phyloP scores from a whole-genome alignment of 1,140 invertebrate species.

The Scylla paramamosain region DNA sequence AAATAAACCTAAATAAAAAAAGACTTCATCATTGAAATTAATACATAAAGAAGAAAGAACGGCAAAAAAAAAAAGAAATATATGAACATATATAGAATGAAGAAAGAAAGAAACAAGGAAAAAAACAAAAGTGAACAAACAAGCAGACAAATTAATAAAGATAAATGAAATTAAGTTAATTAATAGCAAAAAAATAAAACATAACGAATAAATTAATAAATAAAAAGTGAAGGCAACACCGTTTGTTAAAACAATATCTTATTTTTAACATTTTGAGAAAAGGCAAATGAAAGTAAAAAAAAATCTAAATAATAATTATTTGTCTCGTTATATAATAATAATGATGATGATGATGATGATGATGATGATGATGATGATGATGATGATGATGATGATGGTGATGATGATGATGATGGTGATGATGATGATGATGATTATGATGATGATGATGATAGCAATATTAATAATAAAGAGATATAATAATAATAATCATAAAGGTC shows the following conservation, averaged over 20 bases:
- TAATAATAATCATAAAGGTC: no score
- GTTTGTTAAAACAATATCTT: neutral
- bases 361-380: conserved; percentile 22
- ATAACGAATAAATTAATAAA: neutral
- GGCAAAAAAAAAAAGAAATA: no score
- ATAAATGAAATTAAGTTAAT: no score
- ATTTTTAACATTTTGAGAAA: neutral
- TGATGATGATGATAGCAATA: neutral
- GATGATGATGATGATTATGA: neutral
- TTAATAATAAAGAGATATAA: neutral
- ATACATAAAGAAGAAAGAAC: no score
- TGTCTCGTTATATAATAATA: neutral
- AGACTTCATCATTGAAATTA: no score
- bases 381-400: neutral
- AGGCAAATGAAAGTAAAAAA: neutral
- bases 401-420: neutral
- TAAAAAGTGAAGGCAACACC: neutral
- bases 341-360: conserved; percentile 9
- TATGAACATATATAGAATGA: no score
- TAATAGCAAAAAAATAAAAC: no score
- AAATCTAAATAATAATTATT: neutral
- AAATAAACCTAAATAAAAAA: no score
- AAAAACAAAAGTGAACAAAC: no score
- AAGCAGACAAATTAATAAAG: no score
- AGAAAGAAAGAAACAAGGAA: no score